phyloP scores from a whole-genome alignment of 2,888 invertebrate genomes.

The Pediacus dermestoides region DNA sequence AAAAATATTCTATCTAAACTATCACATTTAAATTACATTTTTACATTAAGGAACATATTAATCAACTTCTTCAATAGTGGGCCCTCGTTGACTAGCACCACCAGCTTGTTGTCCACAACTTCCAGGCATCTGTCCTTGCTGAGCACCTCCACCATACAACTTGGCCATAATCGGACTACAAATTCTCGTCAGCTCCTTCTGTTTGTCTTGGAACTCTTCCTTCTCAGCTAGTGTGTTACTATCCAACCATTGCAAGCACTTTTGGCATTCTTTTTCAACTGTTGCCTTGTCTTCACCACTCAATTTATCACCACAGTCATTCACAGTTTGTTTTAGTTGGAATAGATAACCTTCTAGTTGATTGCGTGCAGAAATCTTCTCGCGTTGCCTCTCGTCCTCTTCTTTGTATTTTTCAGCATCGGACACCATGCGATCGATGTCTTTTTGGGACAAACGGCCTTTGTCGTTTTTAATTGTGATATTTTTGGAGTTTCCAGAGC shows the following conservation, averaged over 20 bases:
- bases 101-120: constrained; percentile 7
- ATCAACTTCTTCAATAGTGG: constrained; percentile 8
- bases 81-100: background rate
- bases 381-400: constrained; percentile 67
- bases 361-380: constrained; percentile 66
- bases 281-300: constrained; percentile 61
- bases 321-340: constrained; percentile 63
- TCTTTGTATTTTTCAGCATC: constrained; percentile 72
- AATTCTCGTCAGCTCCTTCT: constrained; percentile 51
- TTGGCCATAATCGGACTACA: constrained; percentile 62
- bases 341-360: constrained; percentile 68
- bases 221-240: constrained; percentile 63
- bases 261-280: constrained; percentile 55
- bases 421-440: constrained; percentile 74
- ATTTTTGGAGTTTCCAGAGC: constrained; percentile 65
- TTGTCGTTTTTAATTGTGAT: constrained; percentile 82
- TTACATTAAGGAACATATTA: too few species aligned
- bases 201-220: constrained; percentile 63
- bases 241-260: constrained; percentile 65
- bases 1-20: too few species aligned
- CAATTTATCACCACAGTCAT: constrained; percentile 62
- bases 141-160: constrained; percentile 39
- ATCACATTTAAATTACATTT: too few species aligned
- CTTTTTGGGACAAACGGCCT: constrained; percentile 74
- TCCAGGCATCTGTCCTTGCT: background rate